phyloP scores from a whole-genome alignment of 2,113 vertebrate species.

The Protobothrops mucrosquamatus region DNA sequence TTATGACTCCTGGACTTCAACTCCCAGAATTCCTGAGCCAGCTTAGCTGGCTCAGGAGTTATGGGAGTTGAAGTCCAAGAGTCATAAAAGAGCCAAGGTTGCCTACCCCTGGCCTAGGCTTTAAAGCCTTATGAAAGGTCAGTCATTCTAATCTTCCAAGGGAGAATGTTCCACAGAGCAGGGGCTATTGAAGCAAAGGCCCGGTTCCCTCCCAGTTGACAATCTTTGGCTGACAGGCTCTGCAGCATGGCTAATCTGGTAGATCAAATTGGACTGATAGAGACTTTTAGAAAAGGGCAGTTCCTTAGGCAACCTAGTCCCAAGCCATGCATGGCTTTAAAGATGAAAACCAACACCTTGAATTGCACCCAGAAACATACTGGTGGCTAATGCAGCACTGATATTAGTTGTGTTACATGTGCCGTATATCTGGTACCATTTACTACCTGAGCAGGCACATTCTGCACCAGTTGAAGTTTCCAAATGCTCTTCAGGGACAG shows the following conservation, averaged over 20 bases:
- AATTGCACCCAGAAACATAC: background rate
- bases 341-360: background rate
- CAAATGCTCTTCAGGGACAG: background rate
- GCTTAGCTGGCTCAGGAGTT: no score
- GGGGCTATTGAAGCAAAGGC: background rate
- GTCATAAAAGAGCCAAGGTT: no score
- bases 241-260: background rate
- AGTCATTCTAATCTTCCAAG: background rate
- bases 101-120: background rate
- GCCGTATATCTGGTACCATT: background rate
- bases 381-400: background rate
- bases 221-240: no score
- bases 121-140: no score
- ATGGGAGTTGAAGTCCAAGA: no score
- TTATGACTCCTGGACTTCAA: no score
- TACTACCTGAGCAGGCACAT: background rate
- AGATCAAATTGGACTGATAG: background rate
- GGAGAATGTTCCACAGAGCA: background rate
- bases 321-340: background rate
- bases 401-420: background rate
- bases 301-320: background rate
- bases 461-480: background rate
- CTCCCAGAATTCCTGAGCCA: no score
- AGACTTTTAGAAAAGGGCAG: background rate
- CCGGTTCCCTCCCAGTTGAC: no score